Percentiles rank a stretch among this genome's conserved stretches.
phyloP scores from a whole-genome alignment of 2,888 invertebrate genomes.

The Brassicogethes aeneus region DNA sequence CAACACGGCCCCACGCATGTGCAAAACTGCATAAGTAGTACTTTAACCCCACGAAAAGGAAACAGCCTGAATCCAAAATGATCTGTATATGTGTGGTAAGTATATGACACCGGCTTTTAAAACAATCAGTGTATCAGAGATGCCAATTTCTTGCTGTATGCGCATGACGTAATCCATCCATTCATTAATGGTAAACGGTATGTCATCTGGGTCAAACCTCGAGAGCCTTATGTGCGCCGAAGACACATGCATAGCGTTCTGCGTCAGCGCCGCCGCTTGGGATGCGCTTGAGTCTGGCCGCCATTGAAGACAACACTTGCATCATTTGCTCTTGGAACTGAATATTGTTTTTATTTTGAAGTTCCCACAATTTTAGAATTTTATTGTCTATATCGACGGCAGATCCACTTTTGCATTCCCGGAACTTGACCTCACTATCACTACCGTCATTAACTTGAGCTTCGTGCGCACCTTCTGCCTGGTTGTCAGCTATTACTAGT shows the following conservation, averaged over 20 bases:
- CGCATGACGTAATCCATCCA: conserved; percentile 13
- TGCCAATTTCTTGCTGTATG: conserved; percentile 12
- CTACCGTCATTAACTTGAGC: too few relatives aligned
- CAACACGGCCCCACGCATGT: too few relatives aligned
- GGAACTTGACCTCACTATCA: too few relatives aligned
- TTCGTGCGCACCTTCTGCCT: conserved; percentile 15
- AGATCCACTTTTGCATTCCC: too few relatives aligned
- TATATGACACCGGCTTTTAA: background rate
- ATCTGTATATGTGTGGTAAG: too few relatives aligned
- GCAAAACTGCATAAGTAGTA: too few relatives aligned
- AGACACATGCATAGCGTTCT: conserved; percentile 1
- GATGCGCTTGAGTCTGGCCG: conserved; percentile 5
- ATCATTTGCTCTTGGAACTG: conserved; percentile 9
- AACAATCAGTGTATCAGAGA: conserved; percentile 9
- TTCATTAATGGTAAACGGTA: conserved; percentile 10
- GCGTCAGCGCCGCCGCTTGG: conserved; percentile 3
- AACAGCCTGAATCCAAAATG: too few relatives aligned
- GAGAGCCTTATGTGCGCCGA: conserved; percentile 9
- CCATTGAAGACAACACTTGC: conserved; percentile 8
- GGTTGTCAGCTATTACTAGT: too few relatives aligned
- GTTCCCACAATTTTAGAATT: too few relatives aligned
- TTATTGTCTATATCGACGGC: too few relatives aligned
- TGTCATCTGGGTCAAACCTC: conserved; percentile 11
- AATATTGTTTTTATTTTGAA: conserved; percentile 9
- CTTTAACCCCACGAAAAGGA: too few relatives aligned